Base-by-base conservation (phyloP, 30 jellyfish, hydroid and myxozoan genomes). In the Cassiopea xamachana region DNA sequence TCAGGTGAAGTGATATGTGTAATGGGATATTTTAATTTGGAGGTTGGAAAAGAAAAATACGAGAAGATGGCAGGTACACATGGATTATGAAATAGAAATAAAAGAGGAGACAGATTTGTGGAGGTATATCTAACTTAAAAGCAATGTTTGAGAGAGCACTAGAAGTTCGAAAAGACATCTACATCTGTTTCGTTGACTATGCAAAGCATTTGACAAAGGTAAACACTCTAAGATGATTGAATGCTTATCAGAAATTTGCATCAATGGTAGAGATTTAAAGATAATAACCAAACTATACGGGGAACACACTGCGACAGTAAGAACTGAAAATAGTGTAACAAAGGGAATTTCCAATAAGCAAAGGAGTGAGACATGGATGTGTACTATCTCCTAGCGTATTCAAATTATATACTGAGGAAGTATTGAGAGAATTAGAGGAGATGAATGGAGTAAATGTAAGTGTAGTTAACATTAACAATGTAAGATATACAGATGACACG, bases 391-490 rank as follows among this genome's bases (percentile, higher is more conserved):
- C 77, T 6, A 49, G 60, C 83, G 19, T 64, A 49, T 51, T 55
- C 17, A 81, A 83, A 67, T 69, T 67, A 14, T 58, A 48, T 69
- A 61, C 89, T 16, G 89, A 44, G 39, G 7, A 17, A 50, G 18
- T 68, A 5, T 44, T 68, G 16, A 68, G 77, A 68, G 77, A 68
- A 16, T 6, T 68, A 6, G 46, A 68, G 8, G 77, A 68, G n/a
- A 7, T 68, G 77, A 5, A 18, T 4, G 77, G 27, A 68, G 39
- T 68, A 7, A 16, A 7, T 10, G 77, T 6, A 7, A 44, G 16
- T 7, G 77, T 18, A 10, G n/a, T 7, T 10, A 68, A 68, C 46
- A 68, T 68, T 16, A 68, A 18, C 27, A 68, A 68, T 18, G 7
- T 68, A 68, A 14, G 77, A 14, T 68, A 68, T 68, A 44, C 46